These are phyloP conservation scores for Dicyrtoma fusca DNA, from an alignment of 2,888 invertebrate species.

Conservation along the genomic window DNA sequence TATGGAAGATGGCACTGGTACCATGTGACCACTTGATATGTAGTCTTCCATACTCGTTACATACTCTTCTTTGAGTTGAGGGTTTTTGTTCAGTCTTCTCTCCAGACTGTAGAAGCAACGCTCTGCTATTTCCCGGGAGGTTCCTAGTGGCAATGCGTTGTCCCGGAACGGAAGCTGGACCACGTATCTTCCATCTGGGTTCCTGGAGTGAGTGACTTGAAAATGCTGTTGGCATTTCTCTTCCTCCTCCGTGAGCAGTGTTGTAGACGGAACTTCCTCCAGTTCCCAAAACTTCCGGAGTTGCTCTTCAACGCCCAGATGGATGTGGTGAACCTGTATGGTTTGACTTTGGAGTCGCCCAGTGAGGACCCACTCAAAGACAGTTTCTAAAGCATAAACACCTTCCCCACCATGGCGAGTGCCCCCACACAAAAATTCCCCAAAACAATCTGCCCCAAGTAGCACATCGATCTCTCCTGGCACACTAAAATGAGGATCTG, in stretches of 20 bases:
- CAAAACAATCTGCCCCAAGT: conserved; percentile 7
- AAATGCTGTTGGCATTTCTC: background rate
- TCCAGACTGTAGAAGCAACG: background rate
- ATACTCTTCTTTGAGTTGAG: conserved; percentile 2
- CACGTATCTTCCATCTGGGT: background rate
- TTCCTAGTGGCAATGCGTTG: background rate
- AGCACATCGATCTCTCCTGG: conserved; percentile 34
- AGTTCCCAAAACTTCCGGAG: conserved; percentile 17
- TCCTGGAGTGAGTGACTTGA: background rate
- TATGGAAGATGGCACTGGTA: background rate
- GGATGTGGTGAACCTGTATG: no score
- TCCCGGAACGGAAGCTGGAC: background rate
- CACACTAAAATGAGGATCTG: conserved; percentile 23
- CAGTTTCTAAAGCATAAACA: background rate
- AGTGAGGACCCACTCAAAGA: conserved; percentile 4
- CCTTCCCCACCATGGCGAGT: background rate
- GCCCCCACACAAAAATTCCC: background rate
- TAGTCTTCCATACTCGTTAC: background rate
- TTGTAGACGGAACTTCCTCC: conserved; percentile 4
- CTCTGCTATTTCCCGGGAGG: background rate
- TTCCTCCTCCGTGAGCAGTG: background rate
- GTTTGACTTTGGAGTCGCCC: background rate
- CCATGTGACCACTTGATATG: background rate
- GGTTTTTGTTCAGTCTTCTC: background rate
- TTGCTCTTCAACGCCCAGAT: background rate